Evolutionary conservation across 2,797 vertebrate species (phyloP), one percentile per base, ranked within the genome.

Genomic region (Poliocrania exsul): DNA sequence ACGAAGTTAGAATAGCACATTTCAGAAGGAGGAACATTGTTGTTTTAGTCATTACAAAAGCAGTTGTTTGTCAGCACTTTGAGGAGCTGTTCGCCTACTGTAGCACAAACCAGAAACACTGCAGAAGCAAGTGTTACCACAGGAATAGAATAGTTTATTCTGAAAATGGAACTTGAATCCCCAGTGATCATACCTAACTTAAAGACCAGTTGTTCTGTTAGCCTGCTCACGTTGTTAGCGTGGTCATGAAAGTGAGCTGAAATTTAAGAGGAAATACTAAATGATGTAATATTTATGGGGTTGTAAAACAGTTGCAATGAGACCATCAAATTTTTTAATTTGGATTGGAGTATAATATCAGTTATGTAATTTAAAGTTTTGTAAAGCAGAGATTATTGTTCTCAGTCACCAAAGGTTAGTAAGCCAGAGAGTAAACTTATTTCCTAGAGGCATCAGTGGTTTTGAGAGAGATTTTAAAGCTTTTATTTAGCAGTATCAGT

Each of bases 171-270:
- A 67, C 5, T 69, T 61, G 29, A 75, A 72, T 72, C 8, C 10
- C 28, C 64, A 13, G 5, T 69, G 29, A 14, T 46, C 57, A 54
- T 65, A 29, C 10, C 15, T 85, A 25, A 57, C 35, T 61, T 75
- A 29, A 90, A 77, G 42, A 44, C 25, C 31, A 38, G 0, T 47
- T 54, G 9, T 44, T 74, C 28, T 62, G 38, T 60, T 82, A 31
- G 16, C 21, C 6, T 61, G 64, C 38, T 80, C 2, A 0, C 4
- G 2, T 10, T 61, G 28, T 79, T 79, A 57, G 37, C 1, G 1
- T 73, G n/a, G 38, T 82, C 19, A 17, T 69, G 33, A 33, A 62
- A 75, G 9, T 20, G 8, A 56, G 50, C 16, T 17, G 58, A 57
- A 54, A 80, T 87, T 50, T 72, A 66, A 73, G 60, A 80, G 35